Evolutionary conservation across 2,797 vertebrate genomes (phyloP).

Genomic region (Spondyliosoma cantharus): DNA sequence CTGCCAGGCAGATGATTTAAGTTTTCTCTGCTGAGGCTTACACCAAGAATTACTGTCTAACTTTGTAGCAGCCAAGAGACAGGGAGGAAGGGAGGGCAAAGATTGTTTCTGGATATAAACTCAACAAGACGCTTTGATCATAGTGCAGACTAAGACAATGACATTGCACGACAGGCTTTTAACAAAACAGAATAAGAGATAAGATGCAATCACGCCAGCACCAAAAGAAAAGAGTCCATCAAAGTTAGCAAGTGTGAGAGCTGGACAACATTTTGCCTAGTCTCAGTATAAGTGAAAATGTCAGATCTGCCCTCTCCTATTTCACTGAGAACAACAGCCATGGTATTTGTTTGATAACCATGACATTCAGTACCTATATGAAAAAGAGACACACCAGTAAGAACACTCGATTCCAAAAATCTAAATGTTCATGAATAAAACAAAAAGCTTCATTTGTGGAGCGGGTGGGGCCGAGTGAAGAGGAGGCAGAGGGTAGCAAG

Average conservation of each 20-base stretch:
- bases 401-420: constrained; percentile 5
- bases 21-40: not conserved
- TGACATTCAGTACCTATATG: constrained; percentile 2
- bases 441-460: constrained; percentile 3
- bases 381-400: constrained; percentile 5
- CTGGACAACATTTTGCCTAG: not conserved
- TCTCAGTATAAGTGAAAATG: constrained; percentile 15
- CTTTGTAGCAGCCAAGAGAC: not conserved
- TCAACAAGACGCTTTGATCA: constrained; percentile 28
- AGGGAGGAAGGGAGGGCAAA: constrained; percentile 4
- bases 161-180: constrained; percentile 23
- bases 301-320: constrained; percentile 7
- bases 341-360: constrained; percentile 14
- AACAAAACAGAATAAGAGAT: constrained; percentile 43
- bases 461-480: not conserved
- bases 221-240: constrained; percentile 35
- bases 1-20: not conserved
- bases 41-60: not conserved
- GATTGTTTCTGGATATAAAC: constrained; percentile 27
- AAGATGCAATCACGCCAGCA: constrained; percentile 20
- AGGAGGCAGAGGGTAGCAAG: not conserved
- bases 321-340: constrained; percentile 6
- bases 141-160: constrained; percentile 29
- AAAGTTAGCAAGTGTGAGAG: constrained; percentile 20
- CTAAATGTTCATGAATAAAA: constrained; percentile 23